Conservation (phyloP, 2,113 vertebrate species). For the Otocyon megalotis region DNA sequence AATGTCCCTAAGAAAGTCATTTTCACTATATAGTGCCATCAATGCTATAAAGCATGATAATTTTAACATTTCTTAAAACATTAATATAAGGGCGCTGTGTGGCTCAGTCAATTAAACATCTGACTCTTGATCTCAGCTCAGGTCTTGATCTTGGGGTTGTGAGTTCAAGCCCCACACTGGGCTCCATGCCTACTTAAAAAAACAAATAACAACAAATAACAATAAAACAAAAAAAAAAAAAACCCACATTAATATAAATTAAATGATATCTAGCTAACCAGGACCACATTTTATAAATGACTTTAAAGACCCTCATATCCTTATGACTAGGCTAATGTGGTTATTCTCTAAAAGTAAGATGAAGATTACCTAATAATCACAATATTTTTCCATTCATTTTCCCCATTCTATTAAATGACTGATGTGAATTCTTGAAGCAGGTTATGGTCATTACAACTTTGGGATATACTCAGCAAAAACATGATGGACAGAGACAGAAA, state of each 20-base stretch:
- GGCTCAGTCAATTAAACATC: background rate
- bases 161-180: background rate
- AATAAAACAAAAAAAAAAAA: background rate
- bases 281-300: background rate
- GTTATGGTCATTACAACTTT: background rate
- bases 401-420: background rate
- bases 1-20: background rate
- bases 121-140: background rate
- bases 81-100: background rate
- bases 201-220: background rate
- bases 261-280: background rate
- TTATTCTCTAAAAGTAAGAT: background rate
- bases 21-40: background rate
- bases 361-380: background rate
- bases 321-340: background rate
- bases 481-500: background rate
- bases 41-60: background rate
- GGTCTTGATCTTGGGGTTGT: background rate
- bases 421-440: background rate
- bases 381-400: background rate
- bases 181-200: background rate
- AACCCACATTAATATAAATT: background rate
- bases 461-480: background rate
- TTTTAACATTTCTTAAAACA: slow-evolving; percentile 2
- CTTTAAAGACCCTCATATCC: background rate